phyloP scores from a whole-genome alignment of 2,113 vertebrate species.

The Micromys minutus region DNA sequence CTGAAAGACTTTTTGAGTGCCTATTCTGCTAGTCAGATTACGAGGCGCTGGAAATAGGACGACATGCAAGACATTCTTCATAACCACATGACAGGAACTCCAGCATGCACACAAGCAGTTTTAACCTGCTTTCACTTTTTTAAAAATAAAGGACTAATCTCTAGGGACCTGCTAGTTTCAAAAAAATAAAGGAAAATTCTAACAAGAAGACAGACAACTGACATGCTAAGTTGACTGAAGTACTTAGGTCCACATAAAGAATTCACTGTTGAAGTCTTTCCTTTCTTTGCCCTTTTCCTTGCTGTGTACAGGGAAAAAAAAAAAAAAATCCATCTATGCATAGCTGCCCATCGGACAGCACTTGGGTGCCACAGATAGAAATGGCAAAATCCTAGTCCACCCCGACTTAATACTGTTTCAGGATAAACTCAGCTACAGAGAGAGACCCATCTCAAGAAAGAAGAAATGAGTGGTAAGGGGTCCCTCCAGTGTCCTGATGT shows the following conservation, averaged over 20 bases:
- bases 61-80: neutral
- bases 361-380: neutral
- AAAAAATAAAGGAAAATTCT: constrained; percentile 53
- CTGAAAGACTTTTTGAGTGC: neutral
- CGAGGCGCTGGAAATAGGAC: neutral
- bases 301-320: neutral
- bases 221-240: neutral
- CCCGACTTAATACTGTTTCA: neutral
- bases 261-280: neutral
- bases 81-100: neutral
- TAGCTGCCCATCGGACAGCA: neutral
- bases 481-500: neutral
- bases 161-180: constrained; percentile 19
- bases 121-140: constrained; percentile 62
- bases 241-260: neutral
- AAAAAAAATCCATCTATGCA: neutral
- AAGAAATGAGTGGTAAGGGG: neutral
- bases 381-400: neutral
- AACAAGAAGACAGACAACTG: neutral
- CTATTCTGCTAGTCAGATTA: neutral
- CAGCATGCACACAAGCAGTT: neutral
- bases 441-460: neutral
- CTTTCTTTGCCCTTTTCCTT: neutral
- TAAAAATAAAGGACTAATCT: constrained; percentile 12
- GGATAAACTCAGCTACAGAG: neutral